Evolutionary conservation across 2,888 invertebrate genomes (phyloP), one percentile per base, ranked within the genome.

Genomic region (Rhingia campestris): DNA sequence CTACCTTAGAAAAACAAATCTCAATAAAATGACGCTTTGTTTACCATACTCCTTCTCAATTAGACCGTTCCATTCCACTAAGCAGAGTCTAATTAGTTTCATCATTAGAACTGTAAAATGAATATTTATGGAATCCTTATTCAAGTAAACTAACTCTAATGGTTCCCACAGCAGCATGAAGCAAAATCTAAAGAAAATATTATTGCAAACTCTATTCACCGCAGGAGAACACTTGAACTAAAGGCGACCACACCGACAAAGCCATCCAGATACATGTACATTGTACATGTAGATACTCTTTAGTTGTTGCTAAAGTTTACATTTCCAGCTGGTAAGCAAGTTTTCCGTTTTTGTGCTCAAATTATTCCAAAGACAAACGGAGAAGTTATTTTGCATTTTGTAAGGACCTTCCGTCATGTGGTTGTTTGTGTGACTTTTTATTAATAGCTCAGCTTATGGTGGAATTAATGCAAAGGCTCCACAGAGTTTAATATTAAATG

Each of bases 91-190:
- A 73, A 73, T 74, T 63, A 80, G 22, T 35, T 32, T 51, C 51
- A 58, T 51, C 41, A 54, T 45, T 43, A 43, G 30, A 33, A 37
- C 30, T 47, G 14, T 58, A 61, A 35, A 67, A 74, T 56, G 49
- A 56, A 69, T 75, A 63, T 75, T 74, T 69, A 80, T 80, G 9
- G 49, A 80, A 74, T 63, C 35, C 67, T 73, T 67, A 39, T 61
- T 22, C 4, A 66, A 33, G 56, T 12, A 6, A 54, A 61, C 33
- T 45, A n/a, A 54, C 37, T n/a, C 7, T n/a, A 6, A 33, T n/a
- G 14, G 35, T 39, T 49, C 12, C 58, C 49, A 22, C 12, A n/a
- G 47, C 32, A 47, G 37, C 37, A 47, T 37, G 10, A 33, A 10
- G 14, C 37, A 61, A 61, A 61, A 33, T 69, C 45, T 32, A 51